Evolutionary conservation across 2,888 invertebrate genomes (phyloP).

Genomic region (Eurois occulta): DNA sequence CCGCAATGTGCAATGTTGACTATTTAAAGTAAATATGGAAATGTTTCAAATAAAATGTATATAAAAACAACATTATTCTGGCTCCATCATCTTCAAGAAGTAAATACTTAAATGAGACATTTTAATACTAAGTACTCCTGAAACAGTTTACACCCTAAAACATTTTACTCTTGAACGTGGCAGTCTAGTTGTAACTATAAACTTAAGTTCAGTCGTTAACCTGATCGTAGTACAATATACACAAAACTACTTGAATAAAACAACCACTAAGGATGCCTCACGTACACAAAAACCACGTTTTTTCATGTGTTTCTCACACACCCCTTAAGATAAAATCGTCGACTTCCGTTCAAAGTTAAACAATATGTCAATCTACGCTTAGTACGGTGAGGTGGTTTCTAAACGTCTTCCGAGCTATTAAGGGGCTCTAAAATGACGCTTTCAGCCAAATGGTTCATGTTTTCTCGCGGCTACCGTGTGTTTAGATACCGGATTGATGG

Average conservation of each 20-base stretch:
- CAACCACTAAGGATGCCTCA: constrained; percentile 39
- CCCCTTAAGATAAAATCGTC: constrained; percentile 66
- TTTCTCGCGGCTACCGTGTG: constrained; percentile 35
- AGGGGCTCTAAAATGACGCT: constrained; percentile 68
- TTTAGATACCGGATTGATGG: constrained; percentile 30
- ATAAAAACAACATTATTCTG: neutral
- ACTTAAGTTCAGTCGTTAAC: constrained; percentile 48
- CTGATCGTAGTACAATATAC: constrained; percentile 54
- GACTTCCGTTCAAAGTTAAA: constrained; percentile 74
- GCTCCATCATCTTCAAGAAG: neutral
- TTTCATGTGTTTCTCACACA: constrained; percentile 60
- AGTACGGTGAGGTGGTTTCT: constrained; percentile 59
- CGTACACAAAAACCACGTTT: constrained; percentile 48
- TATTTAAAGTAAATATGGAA: neutral
- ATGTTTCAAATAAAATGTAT: neutral
- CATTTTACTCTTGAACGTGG: constrained; percentile 20
- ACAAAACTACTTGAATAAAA: constrained; percentile 64
- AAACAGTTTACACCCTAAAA: constrained; percentile 13
- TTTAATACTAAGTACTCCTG: neutral
- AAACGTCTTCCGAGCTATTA: constrained; percentile 59
- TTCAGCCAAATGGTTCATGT: constrained; percentile 41
- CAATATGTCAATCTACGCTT: constrained; percentile 76
- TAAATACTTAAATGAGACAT: constrained; percentile 13
- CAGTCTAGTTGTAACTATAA: constrained; percentile 42
- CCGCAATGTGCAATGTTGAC: constrained; percentile 9